A percentile compares a stretch with the other conserved stretches of the same genome.
phyloP scores from a whole-genome alignment of 2,797 vertebrate genomes.

The Semotilus atromaculatus region DNA sequence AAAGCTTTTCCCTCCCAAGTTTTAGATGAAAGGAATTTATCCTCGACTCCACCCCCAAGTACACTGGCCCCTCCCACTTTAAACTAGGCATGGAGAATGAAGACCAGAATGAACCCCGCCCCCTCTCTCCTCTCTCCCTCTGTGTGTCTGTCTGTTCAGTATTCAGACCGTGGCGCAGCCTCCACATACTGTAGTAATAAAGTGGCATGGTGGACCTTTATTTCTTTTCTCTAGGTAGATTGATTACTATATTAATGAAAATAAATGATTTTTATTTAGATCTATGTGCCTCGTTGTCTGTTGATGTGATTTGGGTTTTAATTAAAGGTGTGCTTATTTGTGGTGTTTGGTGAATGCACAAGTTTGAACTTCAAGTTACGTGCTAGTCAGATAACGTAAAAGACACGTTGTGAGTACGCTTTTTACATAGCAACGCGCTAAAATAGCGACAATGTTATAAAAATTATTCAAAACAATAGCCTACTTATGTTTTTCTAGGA shows the following conservation, averaged over 20 bases:
- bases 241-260: conserved; percentile 83
- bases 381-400: neutral
- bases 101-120: conserved; percentile 53
- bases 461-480: neutral
- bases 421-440: neutral
- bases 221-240: conserved; percentile 77
- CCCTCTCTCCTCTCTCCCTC: conserved; percentile 55
- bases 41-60: conserved; percentile 13
- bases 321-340: neutral
- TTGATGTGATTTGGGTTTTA: conserved; percentile 4
- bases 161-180: conserved; percentile 67
- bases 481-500: neutral
- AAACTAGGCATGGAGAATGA: conserved; percentile 57
- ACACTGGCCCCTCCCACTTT: conserved; percentile 45
- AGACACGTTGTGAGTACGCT: no score
- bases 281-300: conserved; percentile 32
- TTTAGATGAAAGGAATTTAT: conserved; percentile 38
- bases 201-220: conserved; percentile 73
- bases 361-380: neutral
- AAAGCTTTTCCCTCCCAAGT: neutral
- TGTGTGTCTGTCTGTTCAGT: conserved; percentile 70
- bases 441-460: neutral
- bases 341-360: neutral
- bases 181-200: conserved; percentile 72
- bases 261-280: conserved; percentile 86